Evolutionary conservation across 2,888 invertebrate genomes (phyloP), one percentile per base, ranked within the genome.

Genomic region (Formica aserva): DNA sequence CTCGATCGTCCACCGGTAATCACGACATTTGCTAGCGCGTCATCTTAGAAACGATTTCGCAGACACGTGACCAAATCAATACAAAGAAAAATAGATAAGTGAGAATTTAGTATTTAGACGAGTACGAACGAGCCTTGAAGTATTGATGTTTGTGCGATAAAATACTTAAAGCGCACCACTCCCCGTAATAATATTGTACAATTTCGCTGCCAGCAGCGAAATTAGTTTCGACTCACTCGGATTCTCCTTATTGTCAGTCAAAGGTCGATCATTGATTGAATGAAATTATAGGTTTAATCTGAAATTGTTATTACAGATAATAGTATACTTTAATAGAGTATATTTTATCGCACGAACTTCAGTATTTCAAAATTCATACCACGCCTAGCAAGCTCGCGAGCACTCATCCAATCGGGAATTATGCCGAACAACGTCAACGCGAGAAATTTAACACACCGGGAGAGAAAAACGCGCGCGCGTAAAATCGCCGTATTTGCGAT

Each of bases 1-100:
- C 78, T 80, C 32, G 78, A 26, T 18, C 45, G 45, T 71, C 35
- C 8, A 52, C n/a, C 45, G 60, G 22, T 22, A 78, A 15, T 57
- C 69, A 71, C 22, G 15, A 67, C 41, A 32, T 67, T 57, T 55
- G 9, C 22, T 32, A 32, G 67, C 57, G 29, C 26, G 45, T 22
- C 69, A 41, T 77, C 13, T 29, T 15, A 29, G 67, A 15, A 22
- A 45, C 11, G 18, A 57, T 22, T 52, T 52, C 45, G 69, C 15
- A 11, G 35, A n/a, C 41, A 32, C n/a, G n/a, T 38, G 77, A 57
- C 0, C 9, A 26, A 69, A 66, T 1, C 6, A 41, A 41, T 11
- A 13, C 9, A 48, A 63, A 32, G 35, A 38, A 55, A 35, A 38
- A 55, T 66, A 63, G 45, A 45, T 18, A 5, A 15, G 4, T 1